Conservation (phyloP, 1,140 invertebrate genomes). For the Zaprionus vittiger region DNA sequence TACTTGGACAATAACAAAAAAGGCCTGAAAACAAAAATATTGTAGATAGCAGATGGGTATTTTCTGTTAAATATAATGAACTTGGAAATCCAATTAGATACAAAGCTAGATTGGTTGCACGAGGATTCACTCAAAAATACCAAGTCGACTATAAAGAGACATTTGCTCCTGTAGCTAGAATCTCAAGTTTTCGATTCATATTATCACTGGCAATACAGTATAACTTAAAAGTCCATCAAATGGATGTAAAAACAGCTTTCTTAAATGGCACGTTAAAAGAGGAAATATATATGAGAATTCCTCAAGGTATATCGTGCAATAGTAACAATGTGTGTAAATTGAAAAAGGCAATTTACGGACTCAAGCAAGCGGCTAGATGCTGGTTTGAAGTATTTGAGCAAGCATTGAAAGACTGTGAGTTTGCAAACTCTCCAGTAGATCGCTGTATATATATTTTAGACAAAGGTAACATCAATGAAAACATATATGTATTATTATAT, state of each 20-base stretch:
- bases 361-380: conserved; percentile 27
- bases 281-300: conserved; percentile 79
- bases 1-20: neutral
- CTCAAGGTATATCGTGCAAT: conserved; percentile 62
- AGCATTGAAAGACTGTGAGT: neutral
- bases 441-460: too few relatives aligned
- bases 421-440: conserved; percentile 58
- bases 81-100: conserved; percentile 38
- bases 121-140: conserved; percentile 81
- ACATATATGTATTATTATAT: too few relatives aligned
- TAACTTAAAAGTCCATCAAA: conserved; percentile 69
- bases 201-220: conserved; percentile 45
- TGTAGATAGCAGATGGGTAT: neutral
- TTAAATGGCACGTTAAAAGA: conserved; percentile 82
- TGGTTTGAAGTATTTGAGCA: conserved; percentile 21
- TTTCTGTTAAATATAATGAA: conserved; percentile 29
- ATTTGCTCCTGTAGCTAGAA: conserved; percentile 34
- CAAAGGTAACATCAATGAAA: too few relatives aligned
- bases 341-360: conserved; percentile 34
- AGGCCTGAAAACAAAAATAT: too few relatives aligned
- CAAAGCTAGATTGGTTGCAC: conserved; percentile 84
- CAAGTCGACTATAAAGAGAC: conserved; percentile 79
- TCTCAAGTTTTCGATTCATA: conserved; percentile 34
- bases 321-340: conserved; percentile 61
- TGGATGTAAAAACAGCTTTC: conserved; percentile 83